Base-by-base conservation (phyloP, 2,797 vertebrate genomes). In the Cetoscarus ocellatus region DNA sequence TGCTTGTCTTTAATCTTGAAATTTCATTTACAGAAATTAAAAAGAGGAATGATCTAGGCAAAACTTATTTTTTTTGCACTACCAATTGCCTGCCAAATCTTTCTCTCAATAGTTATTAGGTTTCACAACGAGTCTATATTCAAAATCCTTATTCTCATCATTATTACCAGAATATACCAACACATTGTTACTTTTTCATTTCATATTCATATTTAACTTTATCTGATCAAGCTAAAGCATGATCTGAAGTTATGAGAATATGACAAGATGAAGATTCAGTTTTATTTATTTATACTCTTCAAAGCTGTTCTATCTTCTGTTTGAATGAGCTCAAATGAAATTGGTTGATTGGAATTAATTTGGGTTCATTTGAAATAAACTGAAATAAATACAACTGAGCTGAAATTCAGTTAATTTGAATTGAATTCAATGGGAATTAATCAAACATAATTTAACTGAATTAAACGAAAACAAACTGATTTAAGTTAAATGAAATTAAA, bases 101-200 rank as follows among this genome's bases (percentile, higher is more conserved):
- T 67, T 69, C 13, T 19, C 13, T 27, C 10, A 13, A 3, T 5
- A 18, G 4, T 39, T 15, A 70, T 43, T 1, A 12, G 54, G 39
- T 59, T 64, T 70, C 67, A 58, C 27, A 39, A 10, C 52, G 14
- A 12, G 6, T 27, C 35, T 48, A 17, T 6, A 65, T 40, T 47
- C 48, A 39, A 65, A 15, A 61, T 61, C 53, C 54, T 63, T 48
- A 72, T 14, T 34, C 14, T 71, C 15, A 74, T 75, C 60, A 71
- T 69, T 38, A 61, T 71, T 35, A 42, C 57, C 45, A 63, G 39
- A 55, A 49, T 61, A 34, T 49, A 77, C 36, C n/a, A 36, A 15
- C 51, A 52, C 56, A 43, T 40, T 17, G n/a, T 58, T 45, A 64
- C 51, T 18, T 38, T 18, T 54, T 43, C 42, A 61, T 56, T n/a